Percentiles rank a stretch among this genome's conserved stretches.
These are phyloP conservation scores for Pseudorasbora parva DNA, from an alignment of 2,113 vertebrate genomes.

Conservation along the genomic window DNA sequence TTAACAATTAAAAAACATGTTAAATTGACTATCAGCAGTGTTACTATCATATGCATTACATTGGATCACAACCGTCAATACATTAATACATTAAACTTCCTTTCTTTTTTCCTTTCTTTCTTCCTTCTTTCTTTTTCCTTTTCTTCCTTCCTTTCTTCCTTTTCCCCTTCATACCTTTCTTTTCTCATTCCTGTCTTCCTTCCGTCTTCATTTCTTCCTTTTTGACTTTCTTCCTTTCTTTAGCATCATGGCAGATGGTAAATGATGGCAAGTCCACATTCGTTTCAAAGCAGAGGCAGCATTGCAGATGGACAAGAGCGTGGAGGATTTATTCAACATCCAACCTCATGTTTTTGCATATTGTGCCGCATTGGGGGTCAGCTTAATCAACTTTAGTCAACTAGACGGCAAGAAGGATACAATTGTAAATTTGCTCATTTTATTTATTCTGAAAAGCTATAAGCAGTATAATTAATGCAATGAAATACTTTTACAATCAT, in stretches of 20 bases:
- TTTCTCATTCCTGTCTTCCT: too few species aligned
- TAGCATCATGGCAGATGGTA: slow-evolving; percentile 14
- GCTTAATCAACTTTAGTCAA: slow-evolving; percentile 20
- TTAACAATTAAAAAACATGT: not conserved
- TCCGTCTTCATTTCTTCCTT: too few species aligned
- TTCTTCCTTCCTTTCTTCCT: too few species aligned
- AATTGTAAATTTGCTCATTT: not conserved
- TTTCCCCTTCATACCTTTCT: too few species aligned
- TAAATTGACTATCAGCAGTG: not conserved
- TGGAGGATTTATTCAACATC: slow-evolving; percentile 1
- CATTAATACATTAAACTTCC: too few species aligned
- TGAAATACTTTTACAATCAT: slow-evolving; percentile 9
- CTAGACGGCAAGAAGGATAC: not conserved
- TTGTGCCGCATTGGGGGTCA: not conserved
- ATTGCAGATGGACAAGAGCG: slow-evolving; percentile 12
- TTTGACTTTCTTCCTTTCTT: too few species aligned
- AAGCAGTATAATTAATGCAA: not conserved
- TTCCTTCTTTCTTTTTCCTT: too few species aligned
- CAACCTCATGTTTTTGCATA: slow-evolving; percentile 14
- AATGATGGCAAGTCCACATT: slow-evolving; percentile 18
- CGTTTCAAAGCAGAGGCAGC: slow-evolving; percentile 4
- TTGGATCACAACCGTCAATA: not conserved
- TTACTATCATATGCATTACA: not conserved
- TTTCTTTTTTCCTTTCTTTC: accelerated
- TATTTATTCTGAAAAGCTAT: not conserved